Evolutionary conservation across 1,140 invertebrate genomes (phyloP), one percentile per base, ranked within the genome.

Genomic region (Thaumatotibia leucotreta): DNA sequence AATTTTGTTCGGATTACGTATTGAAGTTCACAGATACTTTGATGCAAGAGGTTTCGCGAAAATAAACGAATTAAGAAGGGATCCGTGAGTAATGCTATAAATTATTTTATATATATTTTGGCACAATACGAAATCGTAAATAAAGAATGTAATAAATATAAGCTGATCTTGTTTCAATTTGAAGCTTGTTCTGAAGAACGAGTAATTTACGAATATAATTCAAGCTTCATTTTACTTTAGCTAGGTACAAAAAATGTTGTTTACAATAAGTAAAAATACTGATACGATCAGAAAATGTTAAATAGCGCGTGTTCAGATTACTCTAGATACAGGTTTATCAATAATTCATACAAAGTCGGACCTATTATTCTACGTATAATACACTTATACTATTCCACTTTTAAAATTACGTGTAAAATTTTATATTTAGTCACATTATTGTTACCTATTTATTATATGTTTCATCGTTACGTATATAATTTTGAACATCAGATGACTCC

Each of bases 381-480:
- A 88, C 88, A 90, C 84, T 90, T 90, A 89, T 61, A 64, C 87
- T 88, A 88, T 64, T 79, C 84, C 84, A 88, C 79, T 74, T 82
- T 88, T 83, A 86, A 85, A 81, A 85, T 86, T 90, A 90, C 79
- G 83, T 88, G 83, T 88, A 88, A 89, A 89, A 86, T 83, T 58
- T 84, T 84, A 85, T 79, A 76, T 84, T 88, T 88, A 89, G 85
- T 87, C 80, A 88, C 79, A 87, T 88, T 89, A 86, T 88, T 84
- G 83, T 86, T 72, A 73, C 77, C 63, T 58, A 58, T 82, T 66
- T 78, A 86, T 85, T 89, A 90, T 90, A 90, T 90, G 88, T 89
- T 84, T 88, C 80, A 82, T 84, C 77, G 85, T 90, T 90, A 90
- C 88, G 88, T 90, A 90, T 90, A 89, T 90, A 89, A 84, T 90